Conservation (phyloP, 2,797 vertebrate genomes). For the Myotis myotis region DNA sequence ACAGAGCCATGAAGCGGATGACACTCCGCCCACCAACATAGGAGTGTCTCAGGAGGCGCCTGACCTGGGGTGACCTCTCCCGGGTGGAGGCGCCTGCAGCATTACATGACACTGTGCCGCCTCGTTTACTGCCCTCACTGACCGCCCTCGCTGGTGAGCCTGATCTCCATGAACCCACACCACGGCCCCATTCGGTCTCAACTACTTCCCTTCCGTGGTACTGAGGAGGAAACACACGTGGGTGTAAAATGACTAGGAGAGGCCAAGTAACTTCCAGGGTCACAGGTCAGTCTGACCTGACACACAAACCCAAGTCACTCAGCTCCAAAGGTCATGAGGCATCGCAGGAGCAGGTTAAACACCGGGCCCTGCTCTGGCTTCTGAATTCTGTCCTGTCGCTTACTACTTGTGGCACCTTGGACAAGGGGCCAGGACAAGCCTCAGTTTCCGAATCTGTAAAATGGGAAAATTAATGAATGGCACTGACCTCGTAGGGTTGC, state of each 20-base stretch:
- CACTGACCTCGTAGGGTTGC: neutral
- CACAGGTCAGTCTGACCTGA: neutral
- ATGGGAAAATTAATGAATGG: neutral
- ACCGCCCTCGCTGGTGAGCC: too few relatives aligned
- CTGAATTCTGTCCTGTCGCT: neutral
- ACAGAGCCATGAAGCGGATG: neutral
- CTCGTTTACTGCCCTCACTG: accelerated
- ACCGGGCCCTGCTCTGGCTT: neutral
- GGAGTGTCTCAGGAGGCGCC: accelerated
- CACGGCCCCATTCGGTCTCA: accelerated
- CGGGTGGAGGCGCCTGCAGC: accelerated
- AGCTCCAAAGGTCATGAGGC: neutral
- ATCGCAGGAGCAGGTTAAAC: accelerated
- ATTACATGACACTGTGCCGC: accelerated
- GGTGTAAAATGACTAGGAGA: neutral
- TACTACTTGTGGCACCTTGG: accelerated
- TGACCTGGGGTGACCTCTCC: neutral
- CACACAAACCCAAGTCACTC: neutral
- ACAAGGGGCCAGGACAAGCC: neutral
- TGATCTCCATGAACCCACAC: accelerated
- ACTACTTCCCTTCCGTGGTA: neutral
- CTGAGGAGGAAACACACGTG: too few relatives aligned
- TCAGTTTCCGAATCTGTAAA: neutral
- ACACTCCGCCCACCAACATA: accelerated
- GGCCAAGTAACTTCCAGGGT: neutral